Base-by-base conservation (phyloP, 2,888 invertebrate species). In the Aproaerema taeniolella region DNA sequence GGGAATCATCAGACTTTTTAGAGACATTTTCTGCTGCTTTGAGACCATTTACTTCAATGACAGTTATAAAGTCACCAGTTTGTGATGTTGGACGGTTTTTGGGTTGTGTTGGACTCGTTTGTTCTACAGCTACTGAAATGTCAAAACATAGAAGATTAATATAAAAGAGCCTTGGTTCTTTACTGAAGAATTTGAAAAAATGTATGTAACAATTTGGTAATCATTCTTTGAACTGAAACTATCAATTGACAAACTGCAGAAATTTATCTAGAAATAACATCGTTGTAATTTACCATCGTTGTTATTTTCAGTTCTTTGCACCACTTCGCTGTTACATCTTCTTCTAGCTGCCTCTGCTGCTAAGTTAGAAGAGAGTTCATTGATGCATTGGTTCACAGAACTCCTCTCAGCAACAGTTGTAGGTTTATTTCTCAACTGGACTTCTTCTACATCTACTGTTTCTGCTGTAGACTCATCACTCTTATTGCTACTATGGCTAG, bases 21-120 rank as follows among this genome's bases (percentile, higher is more conserved):
- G 69, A 66, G 44, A 78, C 78, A 63, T 70, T 74, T 59, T 86
- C 83, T 42, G 86, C 87, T 54, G 87, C 81, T 66, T 91, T 91
- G 60, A 91, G 83, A 70, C 95, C 95, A 76, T 95, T 95, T 26
- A 95, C 95, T 89, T 95, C 94, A 59, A 95, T 95, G 51, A 95
- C 95, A 45, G 95, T 95, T 52, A 95, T 91, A 81, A 95, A 95
- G 77, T 94, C 87, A 67, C 77, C 87, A 49, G 75, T 68, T 79
- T 87, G 86, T 64, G 87, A 87, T 45, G 75, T 68, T 69, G 87
- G 87, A 78, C 85, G 86, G 82, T 74, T 81, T 72, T 81, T 81
- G 55, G 65, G 58, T 71, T 69, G 71, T 43, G 61, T 74, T 67
- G 76, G 76, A 77, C 80, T 78, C 65, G 67, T 61, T 69, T 73